Evolutionary conservation across 2,888 invertebrate genomes (phyloP).

Genomic region (Diadegma fenestrale): DNA sequence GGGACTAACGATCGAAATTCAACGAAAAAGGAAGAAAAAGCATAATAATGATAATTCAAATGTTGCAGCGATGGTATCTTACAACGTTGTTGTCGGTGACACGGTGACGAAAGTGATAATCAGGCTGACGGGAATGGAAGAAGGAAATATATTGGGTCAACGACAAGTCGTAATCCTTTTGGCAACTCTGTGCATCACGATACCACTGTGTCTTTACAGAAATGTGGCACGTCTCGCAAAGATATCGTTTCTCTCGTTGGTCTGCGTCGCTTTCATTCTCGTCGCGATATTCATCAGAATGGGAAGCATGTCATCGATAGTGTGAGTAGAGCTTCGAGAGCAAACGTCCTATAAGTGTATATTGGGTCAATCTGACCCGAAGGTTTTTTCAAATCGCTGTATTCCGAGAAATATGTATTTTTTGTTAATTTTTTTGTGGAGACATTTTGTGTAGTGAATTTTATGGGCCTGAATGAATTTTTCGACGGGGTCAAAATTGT

Average conservation of each 20-base stretch:
- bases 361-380: no score
- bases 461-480: no score
- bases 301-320: slow-evolving; percentile 86
- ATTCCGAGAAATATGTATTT: no score
- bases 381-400: no score
- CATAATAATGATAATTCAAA: neutral
- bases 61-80: slow-evolving; percentile 92
- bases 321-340: slow-evolving; percentile 86
- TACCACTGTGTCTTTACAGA: slow-evolving; percentile 92
- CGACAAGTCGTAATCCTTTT: slow-evolving; percentile 90
- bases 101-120: slow-evolving; percentile 93
- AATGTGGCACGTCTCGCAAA: slow-evolving; percentile 90
- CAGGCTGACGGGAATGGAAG: slow-evolving; percentile 88
- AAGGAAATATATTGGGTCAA: slow-evolving; percentile 87
- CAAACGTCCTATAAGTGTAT: no score
- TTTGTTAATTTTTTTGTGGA: no score
- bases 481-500: no score
- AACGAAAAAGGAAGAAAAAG: neutral
- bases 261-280: slow-evolving; percentile 91
- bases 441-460: no score
- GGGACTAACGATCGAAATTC: neutral
- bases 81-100: slow-evolving; percentile 95
- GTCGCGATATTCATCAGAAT: slow-evolving; percentile 88
- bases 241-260: slow-evolving; percentile 89
- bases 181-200: slow-evolving; percentile 90